Conservation (phyloP, 2,113 vertebrate species). For the Sigmodon hispidus region DNA sequence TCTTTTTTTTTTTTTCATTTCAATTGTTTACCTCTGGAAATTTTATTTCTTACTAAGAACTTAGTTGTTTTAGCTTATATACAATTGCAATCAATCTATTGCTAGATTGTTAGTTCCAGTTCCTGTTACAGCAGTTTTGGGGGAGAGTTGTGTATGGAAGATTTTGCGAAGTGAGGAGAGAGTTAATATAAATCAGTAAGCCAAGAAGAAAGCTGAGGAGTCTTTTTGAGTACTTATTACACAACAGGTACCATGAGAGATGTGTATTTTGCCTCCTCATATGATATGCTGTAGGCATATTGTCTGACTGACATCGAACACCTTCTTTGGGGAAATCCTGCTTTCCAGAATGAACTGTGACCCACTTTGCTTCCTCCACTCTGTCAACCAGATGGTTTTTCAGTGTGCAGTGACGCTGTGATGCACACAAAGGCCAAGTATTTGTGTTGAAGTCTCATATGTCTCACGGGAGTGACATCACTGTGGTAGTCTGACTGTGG, state of each 20-base stretch:
- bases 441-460: background rate
- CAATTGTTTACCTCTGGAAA: background rate
- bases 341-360: background rate
- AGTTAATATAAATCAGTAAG: background rate
- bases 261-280: background rate
- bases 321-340: background rate
- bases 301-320: background rate
- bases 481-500: rapidly evolving
- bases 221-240: background rate
- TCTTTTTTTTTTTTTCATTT: background rate
- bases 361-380: background rate
- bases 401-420: too few relatives aligned
- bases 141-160: background rate
- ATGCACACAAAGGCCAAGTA: background rate
- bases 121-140: background rate
- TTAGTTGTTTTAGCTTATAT: background rate
- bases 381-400: background rate
- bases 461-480: background rate
- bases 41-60: background rate
- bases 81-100: background rate
- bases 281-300: too few relatives aligned
- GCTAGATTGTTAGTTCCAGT: background rate
- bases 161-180: too few relatives aligned
- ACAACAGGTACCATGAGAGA: background rate
- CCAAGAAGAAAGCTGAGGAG: background rate